These are phyloP conservation scores for Leucophora obtusa DNA, from an alignment of 2,888 invertebrate species.

Conservation along the genomic window DNA sequence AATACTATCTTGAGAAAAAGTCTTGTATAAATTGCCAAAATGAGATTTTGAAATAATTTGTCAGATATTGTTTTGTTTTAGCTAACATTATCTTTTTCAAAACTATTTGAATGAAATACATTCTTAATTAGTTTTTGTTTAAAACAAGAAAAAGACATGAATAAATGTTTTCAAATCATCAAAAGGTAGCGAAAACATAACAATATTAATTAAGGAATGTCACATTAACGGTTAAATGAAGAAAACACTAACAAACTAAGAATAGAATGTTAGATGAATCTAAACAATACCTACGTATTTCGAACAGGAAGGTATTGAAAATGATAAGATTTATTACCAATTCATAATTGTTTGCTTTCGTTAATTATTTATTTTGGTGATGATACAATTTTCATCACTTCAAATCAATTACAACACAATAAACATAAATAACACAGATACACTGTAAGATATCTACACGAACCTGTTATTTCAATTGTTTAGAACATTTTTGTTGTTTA, in stretches of 20 bases:
- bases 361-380: slow-evolving; percentile 55
- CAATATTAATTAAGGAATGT: slow-evolving; percentile 76
- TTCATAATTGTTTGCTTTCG: slow-evolving; percentile 75
- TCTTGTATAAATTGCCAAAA: slow-evolving; percentile 41
- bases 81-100: slow-evolving; percentile 5
- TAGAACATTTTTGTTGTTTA: too few relatives aligned
- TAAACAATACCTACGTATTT: background rate
- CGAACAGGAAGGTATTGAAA: background rate
- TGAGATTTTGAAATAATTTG: slow-evolving; percentile 44
- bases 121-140: slow-evolving; percentile 74
- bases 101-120: slow-evolving; percentile 58
- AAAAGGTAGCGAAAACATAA: slow-evolving; percentile 77
- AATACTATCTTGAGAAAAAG: too few relatives aligned
- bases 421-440: too few relatives aligned
- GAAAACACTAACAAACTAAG: slow-evolving; percentile 3
- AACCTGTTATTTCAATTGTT: too few relatives aligned
- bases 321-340: slow-evolving; percentile 65
- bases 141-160: slow-evolving; percentile 25
- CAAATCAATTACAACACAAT: too few relatives aligned
- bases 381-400: too few relatives aligned
- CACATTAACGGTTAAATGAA: slow-evolving; percentile 68
- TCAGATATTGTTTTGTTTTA: slow-evolving; percentile 28
- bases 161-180: slow-evolving; percentile 72
- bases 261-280: slow-evolving; percentile 9
- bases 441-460: too few relatives aligned